Percentiles rank a stretch among this genome's conserved stretches.
These are phyloP conservation scores for Bufo bufo DNA, from an alignment of 2,113 vertebrate genomes.

Conservation along the genomic window DNA sequence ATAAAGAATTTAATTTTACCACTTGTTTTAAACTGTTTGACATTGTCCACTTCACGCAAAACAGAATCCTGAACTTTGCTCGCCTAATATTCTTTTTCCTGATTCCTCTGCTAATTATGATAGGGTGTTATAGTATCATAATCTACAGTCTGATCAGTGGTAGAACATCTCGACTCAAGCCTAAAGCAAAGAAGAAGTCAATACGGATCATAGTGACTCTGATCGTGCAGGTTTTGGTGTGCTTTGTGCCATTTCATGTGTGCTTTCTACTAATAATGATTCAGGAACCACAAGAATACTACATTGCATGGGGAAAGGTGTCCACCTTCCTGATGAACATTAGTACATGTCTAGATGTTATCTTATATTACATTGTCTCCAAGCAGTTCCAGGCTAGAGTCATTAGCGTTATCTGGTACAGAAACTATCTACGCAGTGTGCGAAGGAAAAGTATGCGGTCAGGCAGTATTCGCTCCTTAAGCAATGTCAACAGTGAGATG, in stretches of 20 bases:
- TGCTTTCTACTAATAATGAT: constrained; percentile 84
- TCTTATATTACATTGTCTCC: constrained; percentile 96
- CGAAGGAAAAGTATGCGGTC: constrained; percentile 88
- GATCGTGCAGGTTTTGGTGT: constrained; percentile 87
- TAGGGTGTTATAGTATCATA: constrained; percentile 86
- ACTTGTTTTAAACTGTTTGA: constrained; percentile 91
- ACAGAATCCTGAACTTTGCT: constrained; percentile 80
- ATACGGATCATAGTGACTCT: constrained; percentile 91
- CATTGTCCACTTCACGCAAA: constrained; percentile 80
- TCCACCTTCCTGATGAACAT: constrained; percentile 94
- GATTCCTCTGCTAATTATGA: constrained; percentile 88
- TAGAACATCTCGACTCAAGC: constrained; percentile 89
- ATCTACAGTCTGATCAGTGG: constrained; percentile 88
- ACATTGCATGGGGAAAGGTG: constrained; percentile 84
- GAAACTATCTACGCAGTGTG: constrained; percentile 91
- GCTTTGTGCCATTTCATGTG: constrained; percentile 92
- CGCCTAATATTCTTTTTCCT: constrained; percentile 90
- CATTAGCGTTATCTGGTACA: constrained; percentile 93
- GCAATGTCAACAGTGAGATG: constrained; percentile 88
- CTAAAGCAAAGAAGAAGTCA: constrained; percentile 94
- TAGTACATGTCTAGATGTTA: constrained; percentile 91
- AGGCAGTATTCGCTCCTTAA: constrained; percentile 86
- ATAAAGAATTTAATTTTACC: constrained; percentile 75
- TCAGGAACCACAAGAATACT: constrained; percentile 62
- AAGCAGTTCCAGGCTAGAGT: constrained; percentile 97